Base-by-base conservation (phyloP, 2,797 vertebrate genomes). In the Labeo calbasu region DNA sequence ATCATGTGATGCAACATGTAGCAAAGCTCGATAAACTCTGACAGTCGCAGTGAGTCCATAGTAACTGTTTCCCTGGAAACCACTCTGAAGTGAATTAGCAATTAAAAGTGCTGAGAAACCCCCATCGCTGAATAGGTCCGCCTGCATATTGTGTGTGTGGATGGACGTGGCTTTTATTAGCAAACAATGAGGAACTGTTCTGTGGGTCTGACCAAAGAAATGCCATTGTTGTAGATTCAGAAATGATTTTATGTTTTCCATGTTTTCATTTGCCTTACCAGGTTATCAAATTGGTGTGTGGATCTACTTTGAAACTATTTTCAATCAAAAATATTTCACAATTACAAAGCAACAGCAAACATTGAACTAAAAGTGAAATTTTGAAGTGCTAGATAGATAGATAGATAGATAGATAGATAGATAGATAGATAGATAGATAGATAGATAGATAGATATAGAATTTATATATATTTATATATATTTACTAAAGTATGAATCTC, bases 1-100 rank as follows among this genome's bases (percentile, higher is more conserved):
- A 10, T 77, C 53, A 19, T 23, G 55, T 68, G 55, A 80, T 77
- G 68, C 69, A 86, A 82, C 40, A 77, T 79, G 48, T 80, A 63
- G 70, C 25, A 65, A 82, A 86, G 65, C 71, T 66, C 19, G 1
- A 40, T 66, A 85, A 82, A 83, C 61, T 83, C 57, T 76, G 68
- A 81, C 80, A 88, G 71, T 81, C 77, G 5, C 71, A 86, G 71
- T 43, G 48, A 71, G 77, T 81, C 83, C 83, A 81, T 88, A 87
- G 81, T 85, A 85, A 86, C 85, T 2, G 91, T 95, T 92, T 91
- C 94, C 93, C 80, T 92, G 93, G 92, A 88, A 93, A 95, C 92
- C 89, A 82, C 73, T 84, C 50, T 69, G 83, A 87, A 86, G 85
- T 85, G 90, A 93, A 94, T 91, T 89, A 92, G 86, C 78, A 87